Base-by-base conservation (phyloP, 2,888 invertebrate genomes). In the Trisateles emortualis region DNA sequence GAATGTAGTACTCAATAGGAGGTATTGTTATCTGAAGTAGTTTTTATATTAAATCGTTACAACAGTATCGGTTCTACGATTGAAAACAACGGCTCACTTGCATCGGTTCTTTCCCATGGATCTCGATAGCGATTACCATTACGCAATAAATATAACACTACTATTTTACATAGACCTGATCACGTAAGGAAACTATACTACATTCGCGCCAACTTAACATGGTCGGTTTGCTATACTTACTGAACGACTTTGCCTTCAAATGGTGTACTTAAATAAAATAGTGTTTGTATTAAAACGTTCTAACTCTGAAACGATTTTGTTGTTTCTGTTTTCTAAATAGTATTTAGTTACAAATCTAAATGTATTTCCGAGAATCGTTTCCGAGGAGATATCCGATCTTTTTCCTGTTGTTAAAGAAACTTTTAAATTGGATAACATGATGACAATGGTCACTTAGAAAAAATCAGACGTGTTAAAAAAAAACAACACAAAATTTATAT, bases 121-220 rank as follows among this genome's bases (percentile, higher is more conserved):
- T 48, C 46, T 55, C 46, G 41, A 56, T 56, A 10, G 19, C 45
- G 55, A 52, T 61, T 57, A 52, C 53, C 53, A 59, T 69, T 66
- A 59, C 62, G 58, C 67, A 68, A 67, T 58, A 61, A 50, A 48
- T 63, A 65, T 63, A 67, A 74, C 62, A 43, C 63, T 42, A 17
- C 51, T 22, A 33, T 61, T 67, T 72, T 58, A 50, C 58, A 64
- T 65, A 56, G 58, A 60, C 68, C 63, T 59, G 48, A 62, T 56
- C 60, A 55, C 51, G 51, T 52, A 52, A 52, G 59, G 64, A 51
- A 59, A 47, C 46, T 42, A 41, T 51, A 52, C 51, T 35, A 53
- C 47, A 61, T 61, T 50, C 42, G 48, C 22, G 43, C 5, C 40
- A 51, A 54, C 59, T 52, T 19, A 68, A 58, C 51, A 46, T 41